Percentiles rank a stretch among this genome's conserved stretches.
Conservation (phyloP, 2,797 vertebrate species). For the Sparus aurata region DNA sequence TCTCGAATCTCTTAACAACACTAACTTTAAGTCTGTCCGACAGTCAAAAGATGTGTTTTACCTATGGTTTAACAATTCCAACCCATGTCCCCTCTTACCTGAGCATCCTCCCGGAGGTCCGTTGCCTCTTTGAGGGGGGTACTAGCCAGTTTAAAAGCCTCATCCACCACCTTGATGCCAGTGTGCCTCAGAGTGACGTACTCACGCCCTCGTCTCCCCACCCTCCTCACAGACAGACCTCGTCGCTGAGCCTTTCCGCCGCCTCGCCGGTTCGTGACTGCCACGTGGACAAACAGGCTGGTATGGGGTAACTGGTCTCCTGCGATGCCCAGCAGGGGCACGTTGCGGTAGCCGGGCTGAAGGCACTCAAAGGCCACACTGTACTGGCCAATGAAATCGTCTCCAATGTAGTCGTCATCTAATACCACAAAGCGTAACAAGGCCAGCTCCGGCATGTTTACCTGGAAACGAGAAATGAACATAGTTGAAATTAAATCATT, state of each 20-base stretch:
- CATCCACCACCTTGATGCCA: slow-evolving; percentile 93
- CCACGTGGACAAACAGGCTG: slow-evolving; percentile 95
- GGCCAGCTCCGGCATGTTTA: slow-evolving; percentile 96
- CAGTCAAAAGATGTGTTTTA: background rate
- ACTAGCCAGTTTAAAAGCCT: slow-evolving; percentile 91
- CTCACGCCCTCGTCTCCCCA: slow-evolving; percentile 91
- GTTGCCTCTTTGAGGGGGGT: slow-evolving; percentile 92
- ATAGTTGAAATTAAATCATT: slow-evolving; percentile 1
- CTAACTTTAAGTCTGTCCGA: background rate
- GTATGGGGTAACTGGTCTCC: slow-evolving; percentile 93
- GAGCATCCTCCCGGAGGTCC: slow-evolving; percentile 94
- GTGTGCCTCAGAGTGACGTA: slow-evolving; percentile 94
- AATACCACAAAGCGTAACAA: slow-evolving; percentile 96
- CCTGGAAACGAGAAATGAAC: slow-evolving; percentile 66
- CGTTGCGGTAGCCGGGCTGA: slow-evolving; percentile 95
- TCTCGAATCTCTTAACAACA: no score
- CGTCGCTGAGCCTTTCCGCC: slow-evolving; percentile 94
- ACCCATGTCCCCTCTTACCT: slow-evolving; percentile 83
- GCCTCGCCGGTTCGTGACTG: slow-evolving; percentile 93
- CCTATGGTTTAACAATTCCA: background rate
- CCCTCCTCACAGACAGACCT: slow-evolving; percentile 92
- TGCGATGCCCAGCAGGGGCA: slow-evolving; percentile 91
- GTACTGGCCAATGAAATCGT: slow-evolving; percentile 98
- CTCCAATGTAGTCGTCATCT: slow-evolving; percentile 98
- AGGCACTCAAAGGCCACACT: slow-evolving; percentile 95